phyloP scores from a whole-genome alignment of 2,113 vertebrate genomes.

The Chloropsis cyanopogon region DNA sequence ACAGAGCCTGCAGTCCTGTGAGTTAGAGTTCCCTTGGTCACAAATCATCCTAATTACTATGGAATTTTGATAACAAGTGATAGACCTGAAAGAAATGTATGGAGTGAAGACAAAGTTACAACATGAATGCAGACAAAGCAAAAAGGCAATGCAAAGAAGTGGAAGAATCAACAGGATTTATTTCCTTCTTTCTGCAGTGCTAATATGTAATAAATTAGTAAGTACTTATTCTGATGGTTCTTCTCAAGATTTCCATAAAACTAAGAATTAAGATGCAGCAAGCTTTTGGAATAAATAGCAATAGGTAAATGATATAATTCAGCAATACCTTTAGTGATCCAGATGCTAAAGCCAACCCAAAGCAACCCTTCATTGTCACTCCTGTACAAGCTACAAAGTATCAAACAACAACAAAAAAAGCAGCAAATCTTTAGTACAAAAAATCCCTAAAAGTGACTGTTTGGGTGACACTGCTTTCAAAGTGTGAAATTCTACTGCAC shows the following conservation, averaged over 20 bases:
- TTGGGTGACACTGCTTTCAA: not conserved
- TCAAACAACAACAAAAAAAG: not conserved
- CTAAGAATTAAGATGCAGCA: not conserved
- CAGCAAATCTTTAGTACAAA: not conserved
- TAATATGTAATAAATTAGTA: not conserved
- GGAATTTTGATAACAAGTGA: conserved; percentile 1
- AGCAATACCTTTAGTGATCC: not conserved
- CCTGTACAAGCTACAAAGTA: not conserved
- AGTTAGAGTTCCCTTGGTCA: not conserved
- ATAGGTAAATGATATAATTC: not conserved
- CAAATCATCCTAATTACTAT: conserved; percentile 13
- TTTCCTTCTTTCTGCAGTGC: not conserved
- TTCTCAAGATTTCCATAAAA: not conserved
- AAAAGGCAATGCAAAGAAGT: not conserved
- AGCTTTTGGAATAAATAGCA: not conserved
- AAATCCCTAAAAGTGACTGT: not conserved
- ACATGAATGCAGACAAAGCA: not conserved
- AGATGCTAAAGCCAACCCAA: not conserved
- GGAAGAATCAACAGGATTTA: not conserved
- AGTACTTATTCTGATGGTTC: not conserved
- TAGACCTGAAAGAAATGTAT: not conserved
- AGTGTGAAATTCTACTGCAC: not conserved
- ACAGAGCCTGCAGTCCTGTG: not conserved
- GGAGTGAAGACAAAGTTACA: not conserved
- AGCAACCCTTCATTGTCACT: not conserved